Evolutionary conservation across 2,113 vertebrate genomes (phyloP).

Genomic region (Charina bottae): DNA sequence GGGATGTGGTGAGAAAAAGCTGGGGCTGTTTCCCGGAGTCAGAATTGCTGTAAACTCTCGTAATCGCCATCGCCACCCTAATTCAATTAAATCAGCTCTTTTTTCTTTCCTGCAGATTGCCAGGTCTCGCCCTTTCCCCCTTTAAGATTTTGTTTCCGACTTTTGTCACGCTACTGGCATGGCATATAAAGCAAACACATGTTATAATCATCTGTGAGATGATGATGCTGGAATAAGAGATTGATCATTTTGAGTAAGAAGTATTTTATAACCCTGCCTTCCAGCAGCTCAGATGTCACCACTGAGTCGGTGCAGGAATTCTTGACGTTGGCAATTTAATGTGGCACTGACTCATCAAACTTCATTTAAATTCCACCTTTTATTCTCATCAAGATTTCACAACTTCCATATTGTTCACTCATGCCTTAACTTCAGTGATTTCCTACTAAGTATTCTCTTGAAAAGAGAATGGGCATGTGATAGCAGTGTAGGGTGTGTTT

Average conservation of each 20-base stretch:
- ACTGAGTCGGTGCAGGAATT: background rate
- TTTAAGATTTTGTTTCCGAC: background rate
- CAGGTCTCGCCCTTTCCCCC: background rate
- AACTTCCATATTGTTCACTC: background rate
- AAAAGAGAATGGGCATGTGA: background rate
- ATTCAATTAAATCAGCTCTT: background rate
- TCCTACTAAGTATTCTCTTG: background rate
- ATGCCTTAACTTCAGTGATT: background rate
- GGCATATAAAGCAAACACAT: background rate
- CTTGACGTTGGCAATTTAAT: background rate
- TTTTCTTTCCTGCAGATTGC: background rate
- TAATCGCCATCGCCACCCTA: background rate
- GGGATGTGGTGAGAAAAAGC: background rate
- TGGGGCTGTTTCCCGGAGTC: background rate
- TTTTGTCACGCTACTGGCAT: background rate
- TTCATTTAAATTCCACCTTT: background rate
- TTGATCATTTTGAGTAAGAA: background rate
- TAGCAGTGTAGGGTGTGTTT: background rate
- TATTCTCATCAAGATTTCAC: background rate
- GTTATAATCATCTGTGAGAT: background rate
- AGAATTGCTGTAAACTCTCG: too few relatives aligned
- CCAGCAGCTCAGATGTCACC: background rate
- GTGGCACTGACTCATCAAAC: conserved; percentile 1
- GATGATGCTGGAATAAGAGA: background rate
- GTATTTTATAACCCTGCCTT: background rate